Evolutionary conservation across 2,888 invertebrate genomes (phyloP).

Genomic region (Drosophila buzzatii): DNA sequence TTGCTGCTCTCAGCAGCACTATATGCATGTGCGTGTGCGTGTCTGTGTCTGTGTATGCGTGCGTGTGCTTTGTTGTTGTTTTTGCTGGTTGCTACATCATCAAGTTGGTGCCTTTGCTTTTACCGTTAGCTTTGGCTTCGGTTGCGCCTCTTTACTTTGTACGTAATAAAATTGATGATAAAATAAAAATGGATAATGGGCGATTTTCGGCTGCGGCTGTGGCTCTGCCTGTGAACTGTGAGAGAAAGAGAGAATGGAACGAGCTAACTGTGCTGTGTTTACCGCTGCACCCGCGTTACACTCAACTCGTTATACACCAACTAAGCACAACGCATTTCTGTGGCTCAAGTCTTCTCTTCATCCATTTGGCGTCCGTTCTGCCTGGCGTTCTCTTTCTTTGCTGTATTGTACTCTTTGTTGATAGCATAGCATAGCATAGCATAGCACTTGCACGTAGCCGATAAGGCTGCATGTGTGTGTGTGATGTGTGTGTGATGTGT

Average conservation of each 20-base stretch:
- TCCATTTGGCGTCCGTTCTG: constrained; percentile 13
- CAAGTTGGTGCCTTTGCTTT: constrained; percentile 15
- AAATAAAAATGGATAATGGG: constrained; percentile 82
- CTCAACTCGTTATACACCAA: constrained; percentile 28
- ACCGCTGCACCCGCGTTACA: constrained; percentile 24
- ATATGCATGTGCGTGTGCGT: constrained; percentile 15
- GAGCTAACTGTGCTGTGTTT: constrained; percentile 22
- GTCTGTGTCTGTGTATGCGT: constrained; percentile 22
- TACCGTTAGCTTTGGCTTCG: constrained; percentile 40
- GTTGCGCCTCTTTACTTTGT: constrained; percentile 71
- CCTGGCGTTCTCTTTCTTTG: constrained; percentile 32
- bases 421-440: constrained; percentile 17
- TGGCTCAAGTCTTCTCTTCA: constrained; percentile 26
- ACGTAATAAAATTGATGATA: constrained; percentile 81
- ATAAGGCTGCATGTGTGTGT: background rate
- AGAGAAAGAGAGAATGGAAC: constrained; percentile 26
- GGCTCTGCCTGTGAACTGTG: constrained; percentile 46
- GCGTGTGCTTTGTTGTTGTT: constrained; percentile 60
- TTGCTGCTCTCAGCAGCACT: constrained; percentile 44
- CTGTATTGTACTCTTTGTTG: constrained; percentile 46
- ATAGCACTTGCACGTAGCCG: constrained; percentile 18
- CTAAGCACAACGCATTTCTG: constrained; percentile 23
- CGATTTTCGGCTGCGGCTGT: constrained; percentile 69
- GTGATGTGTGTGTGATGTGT: too few species aligned
- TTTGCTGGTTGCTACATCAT: constrained; percentile 44